Base-by-base conservation (phyloP, 2,888 invertebrate species). In the Rhagonycha fulva region DNA sequence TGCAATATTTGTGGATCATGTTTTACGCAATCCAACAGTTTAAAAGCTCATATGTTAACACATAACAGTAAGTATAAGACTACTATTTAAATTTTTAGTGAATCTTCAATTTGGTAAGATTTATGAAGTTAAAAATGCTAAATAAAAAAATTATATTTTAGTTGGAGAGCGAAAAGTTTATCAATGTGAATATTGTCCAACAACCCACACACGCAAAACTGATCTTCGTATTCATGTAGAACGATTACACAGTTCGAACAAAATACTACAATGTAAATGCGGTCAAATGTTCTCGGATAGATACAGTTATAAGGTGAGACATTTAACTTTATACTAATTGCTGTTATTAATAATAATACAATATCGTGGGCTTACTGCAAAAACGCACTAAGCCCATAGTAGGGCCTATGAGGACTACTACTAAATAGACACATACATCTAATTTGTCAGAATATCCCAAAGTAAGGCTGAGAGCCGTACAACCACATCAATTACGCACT, bases 131-230 rank as follows among this genome's bases (percentile, higher is more conserved):
- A 19, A 19, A 19, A 19, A 1, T 19, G 2, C 1, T 19, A 19
- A 19, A 19, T 19, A 19, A 19, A 19, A 2, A 2, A 9, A 28
- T 14, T 28, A 2, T 32, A 19, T 72, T 86, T 62, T 86, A 92
- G 94, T 94, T 73, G 92, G 94, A 0, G 94, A 96, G 84, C 97
- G 97, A 87, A 97, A 97, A 0, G 92, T 96, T 69, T 97, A 96
- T 86, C 95, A 96, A 81, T 99, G 98, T 86, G 95, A 97, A 85
- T 90, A 98, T 12, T 99, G 98, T 87, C 98, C 98, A 0, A 96
- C 98, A 0, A 98, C 98, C 4, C 98, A 98, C 86, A 98, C 98
- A 0, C 93, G 98, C 30, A 98, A 98, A 90, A 98, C 98, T 0
- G 98, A 99, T 88, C 90, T 99, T 72, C 92, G 98, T 81, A 96